phyloP scores from a whole-genome alignment of 1,140 invertebrate genomes.

The Musca vetustissima region DNA sequence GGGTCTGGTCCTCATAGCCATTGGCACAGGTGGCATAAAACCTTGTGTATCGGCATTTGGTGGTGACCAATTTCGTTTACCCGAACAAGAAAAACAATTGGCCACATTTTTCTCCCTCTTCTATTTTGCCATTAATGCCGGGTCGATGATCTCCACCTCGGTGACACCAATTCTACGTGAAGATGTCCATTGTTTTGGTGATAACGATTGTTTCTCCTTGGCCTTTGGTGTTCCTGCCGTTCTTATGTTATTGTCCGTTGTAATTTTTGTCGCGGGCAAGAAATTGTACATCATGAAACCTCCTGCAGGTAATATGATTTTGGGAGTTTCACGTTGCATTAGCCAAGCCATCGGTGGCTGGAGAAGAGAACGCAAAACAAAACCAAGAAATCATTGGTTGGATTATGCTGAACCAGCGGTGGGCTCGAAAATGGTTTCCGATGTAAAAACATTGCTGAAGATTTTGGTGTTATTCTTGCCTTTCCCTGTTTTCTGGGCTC shows the following conservation, averaged over 20 bases:
- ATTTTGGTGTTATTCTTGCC: conserved; percentile 76
- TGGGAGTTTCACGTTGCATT: conserved; percentile 76
- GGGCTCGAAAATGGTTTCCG: conserved; percentile 65
- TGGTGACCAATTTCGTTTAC: conserved; percentile 90
- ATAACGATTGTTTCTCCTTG: conserved; percentile 81
- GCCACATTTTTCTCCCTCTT: conserved; percentile 90
- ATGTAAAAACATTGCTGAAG: conserved; percentile 67
- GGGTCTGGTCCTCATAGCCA: conserved; percentile 80
- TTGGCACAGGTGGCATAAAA: conserved; percentile 96
- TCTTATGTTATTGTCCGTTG: conserved; percentile 83
- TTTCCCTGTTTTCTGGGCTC: conserved; percentile 80
- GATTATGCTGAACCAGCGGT: conserved; percentile 78
- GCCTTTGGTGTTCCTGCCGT: conserved; percentile 90
- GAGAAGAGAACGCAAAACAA: conserved; percentile 59
- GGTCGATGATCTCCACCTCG: conserved; percentile 86
- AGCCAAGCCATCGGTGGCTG: conserved; percentile 58
- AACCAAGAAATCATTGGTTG: conserved; percentile 68
- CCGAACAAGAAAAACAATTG: conserved; percentile 75
- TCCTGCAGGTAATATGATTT: conserved; percentile 81
- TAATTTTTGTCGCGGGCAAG: conserved; percentile 80
- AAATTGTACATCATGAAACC: conserved; percentile 74
- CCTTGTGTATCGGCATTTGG: conserved; percentile 97
- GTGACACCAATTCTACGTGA: conserved; percentile 84
- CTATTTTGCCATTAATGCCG: conserved; percentile 92
- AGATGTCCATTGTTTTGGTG: conserved; percentile 80